Conservation (phyloP, 2,888 invertebrate species). For the Neoscelio sp. region DNA sequence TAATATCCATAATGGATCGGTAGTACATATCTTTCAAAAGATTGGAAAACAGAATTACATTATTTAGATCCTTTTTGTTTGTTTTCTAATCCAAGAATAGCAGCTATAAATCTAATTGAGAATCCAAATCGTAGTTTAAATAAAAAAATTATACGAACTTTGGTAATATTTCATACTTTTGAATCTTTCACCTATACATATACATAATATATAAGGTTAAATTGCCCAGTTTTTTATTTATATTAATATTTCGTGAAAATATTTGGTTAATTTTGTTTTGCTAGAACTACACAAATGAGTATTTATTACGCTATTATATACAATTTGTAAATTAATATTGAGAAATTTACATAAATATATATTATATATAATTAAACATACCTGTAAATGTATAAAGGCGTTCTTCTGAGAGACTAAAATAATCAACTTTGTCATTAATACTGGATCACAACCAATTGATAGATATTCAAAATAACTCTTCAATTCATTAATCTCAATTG, state of each 20-base stretch:
- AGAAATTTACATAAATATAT: neutral
- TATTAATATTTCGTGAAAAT: too few relatives aligned
- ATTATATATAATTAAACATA: constrained; percentile 8
- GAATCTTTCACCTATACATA: constrained; percentile 35
- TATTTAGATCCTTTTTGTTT: constrained; percentile 56
- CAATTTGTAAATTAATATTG: too few relatives aligned
- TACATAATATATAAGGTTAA: too few relatives aligned
- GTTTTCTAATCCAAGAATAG: constrained; percentile 50
- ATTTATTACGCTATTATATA: too few relatives aligned
- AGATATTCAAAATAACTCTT: constrained; percentile 8
- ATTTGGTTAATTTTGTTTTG: too few relatives aligned
- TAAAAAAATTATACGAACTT: constrained; percentile 66
- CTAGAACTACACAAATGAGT: too few relatives aligned
- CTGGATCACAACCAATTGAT: neutral
- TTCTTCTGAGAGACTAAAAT: constrained; percentile 49
- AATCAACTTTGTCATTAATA: constrained; percentile 32
- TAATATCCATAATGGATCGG: constrained; percentile 42
- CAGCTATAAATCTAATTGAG: constrained; percentile 53
- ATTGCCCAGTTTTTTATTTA: too few relatives aligned
- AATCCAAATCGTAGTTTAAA: constrained; percentile 66
- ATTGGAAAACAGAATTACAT: constrained; percentile 35
- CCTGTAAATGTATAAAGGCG: constrained; percentile 56
- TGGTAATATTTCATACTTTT: constrained; percentile 26
- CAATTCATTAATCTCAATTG: constrained; percentile 23
- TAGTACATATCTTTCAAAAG: constrained; percentile 62